These are phyloP conservation scores for Delichon dasypus DNA, from an alignment of 2,797 vertebrate genomes.

Conservation along the genomic window DNA sequence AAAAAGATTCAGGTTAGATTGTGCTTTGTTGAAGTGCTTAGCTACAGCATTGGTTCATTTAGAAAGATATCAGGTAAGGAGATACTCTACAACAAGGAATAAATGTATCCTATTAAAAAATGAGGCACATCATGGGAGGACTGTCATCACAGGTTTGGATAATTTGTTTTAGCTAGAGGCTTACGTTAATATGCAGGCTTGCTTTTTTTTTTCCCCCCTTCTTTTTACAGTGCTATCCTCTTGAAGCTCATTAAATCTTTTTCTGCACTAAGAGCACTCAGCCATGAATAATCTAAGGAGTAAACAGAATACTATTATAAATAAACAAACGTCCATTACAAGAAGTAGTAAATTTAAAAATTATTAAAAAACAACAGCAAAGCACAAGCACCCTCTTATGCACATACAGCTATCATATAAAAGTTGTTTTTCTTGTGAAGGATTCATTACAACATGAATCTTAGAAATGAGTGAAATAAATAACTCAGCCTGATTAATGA, in stretches of 20 bases:
- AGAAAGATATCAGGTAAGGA: background rate
- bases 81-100: background rate
- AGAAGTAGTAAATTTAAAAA: slow-evolving; percentile 44
- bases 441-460: background rate
- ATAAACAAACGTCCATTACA: slow-evolving; percentile 63
- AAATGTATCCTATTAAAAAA: slow-evolving; percentile 16
- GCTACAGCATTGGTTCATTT: background rate
- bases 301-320: slow-evolving; percentile 69
- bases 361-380: slow-evolving; percentile 49
- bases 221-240: slow-evolving; percentile 58
- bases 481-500: slow-evolving; percentile 10
- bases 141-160: background rate
- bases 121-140: background rate
- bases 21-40: slow-evolving; percentile 11
- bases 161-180: slow-evolving; percentile 27
- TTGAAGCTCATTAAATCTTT: slow-evolving; percentile 72
- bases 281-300: slow-evolving; percentile 70
- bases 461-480: slow-evolving; percentile 15
- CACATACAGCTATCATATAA: background rate
- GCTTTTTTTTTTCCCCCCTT: slow-evolving; percentile 35
- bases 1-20: background rate
- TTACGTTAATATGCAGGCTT: slow-evolving; percentile 60
- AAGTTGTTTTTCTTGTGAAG: background rate
- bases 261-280: slow-evolving; percentile 59
- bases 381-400: background rate